Conservation (phyloP, 2,888 invertebrate genomes). For the Panopea generosa region DNA sequence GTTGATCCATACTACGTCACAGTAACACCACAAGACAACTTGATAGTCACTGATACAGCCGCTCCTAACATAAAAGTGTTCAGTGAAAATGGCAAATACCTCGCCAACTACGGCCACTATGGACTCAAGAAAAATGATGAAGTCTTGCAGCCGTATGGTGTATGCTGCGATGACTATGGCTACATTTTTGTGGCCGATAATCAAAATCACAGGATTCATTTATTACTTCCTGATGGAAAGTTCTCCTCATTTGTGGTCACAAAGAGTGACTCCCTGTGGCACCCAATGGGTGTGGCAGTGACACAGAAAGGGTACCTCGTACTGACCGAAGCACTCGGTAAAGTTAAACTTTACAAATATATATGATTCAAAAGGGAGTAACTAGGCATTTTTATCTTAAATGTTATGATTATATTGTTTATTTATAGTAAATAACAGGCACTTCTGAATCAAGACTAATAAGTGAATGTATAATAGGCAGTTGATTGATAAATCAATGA, state of each 20-base stretch:
- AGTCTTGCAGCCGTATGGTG: slow-evolving; percentile 80
- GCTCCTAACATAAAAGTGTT: slow-evolving; percentile 81
- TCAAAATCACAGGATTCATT: slow-evolving; percentile 78
- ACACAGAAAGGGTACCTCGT: slow-evolving; percentile 75
- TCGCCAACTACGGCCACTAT: slow-evolving; percentile 76
- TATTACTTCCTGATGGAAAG: slow-evolving; percentile 78
- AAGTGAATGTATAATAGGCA: no score
- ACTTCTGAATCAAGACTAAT: no score
- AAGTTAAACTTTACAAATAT: slow-evolving; percentile 79
- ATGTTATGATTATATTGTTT: no score
- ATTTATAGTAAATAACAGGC: background rate
- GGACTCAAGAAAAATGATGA: slow-evolving; percentile 72
- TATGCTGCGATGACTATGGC: slow-evolving; percentile 78
- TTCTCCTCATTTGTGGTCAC: slow-evolving; percentile 75
- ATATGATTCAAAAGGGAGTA: slow-evolving; percentile 54
- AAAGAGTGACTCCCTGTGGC: slow-evolving; percentile 75
- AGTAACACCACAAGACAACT: slow-evolving; percentile 73
- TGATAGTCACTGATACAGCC: slow-evolving; percentile 81
- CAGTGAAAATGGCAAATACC: slow-evolving; percentile 64
- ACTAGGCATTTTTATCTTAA: no score
- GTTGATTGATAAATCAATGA: background rate
- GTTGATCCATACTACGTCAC: slow-evolving; percentile 82
- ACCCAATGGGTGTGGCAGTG: slow-evolving; percentile 79
- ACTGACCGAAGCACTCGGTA: slow-evolving; percentile 81
- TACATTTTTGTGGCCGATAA: slow-evolving; percentile 81